A percentile compares a stretch with the other conserved stretches of the same genome.
phyloP scores from a whole-genome alignment of 1,140 invertebrate species.

The Lysiphlebus fabarum region DNA sequence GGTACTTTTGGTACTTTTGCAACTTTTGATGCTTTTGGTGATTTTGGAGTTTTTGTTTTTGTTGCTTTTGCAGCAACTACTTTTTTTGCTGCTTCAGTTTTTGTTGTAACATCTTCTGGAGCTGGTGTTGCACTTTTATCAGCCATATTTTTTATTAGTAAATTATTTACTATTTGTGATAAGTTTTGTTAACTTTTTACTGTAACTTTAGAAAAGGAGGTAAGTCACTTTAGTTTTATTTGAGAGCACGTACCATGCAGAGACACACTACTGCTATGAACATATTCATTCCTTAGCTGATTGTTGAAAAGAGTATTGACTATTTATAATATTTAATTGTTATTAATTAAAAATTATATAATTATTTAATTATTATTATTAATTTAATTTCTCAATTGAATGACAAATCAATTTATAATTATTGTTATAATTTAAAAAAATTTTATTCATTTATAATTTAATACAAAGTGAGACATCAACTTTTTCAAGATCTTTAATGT shows the following conservation, averaged over 20 bases:
- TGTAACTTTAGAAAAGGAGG: background rate
- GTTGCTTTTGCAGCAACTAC: slow-evolving; percentile 34
- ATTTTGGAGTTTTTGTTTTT: background rate
- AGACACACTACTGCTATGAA: background rate
- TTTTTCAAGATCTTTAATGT: too few species aligned
- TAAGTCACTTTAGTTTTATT: background rate
- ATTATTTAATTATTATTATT: too few species aligned
- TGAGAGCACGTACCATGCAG: background rate
- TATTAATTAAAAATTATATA: too few species aligned
- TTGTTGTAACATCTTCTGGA: too few species aligned
- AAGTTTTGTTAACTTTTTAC: background rate
- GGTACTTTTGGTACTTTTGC: slow-evolving; percentile 17
- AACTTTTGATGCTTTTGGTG: slow-evolving; percentile 22
- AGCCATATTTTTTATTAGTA: slow-evolving; percentile 2
- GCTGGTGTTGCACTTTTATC: background rate
- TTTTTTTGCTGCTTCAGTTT: slow-evolving; percentile 1
- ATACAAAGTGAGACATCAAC: too few species aligned
- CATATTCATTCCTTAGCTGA: too few species aligned
- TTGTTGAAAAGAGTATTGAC: too few species aligned
- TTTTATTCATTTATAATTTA: too few species aligned
- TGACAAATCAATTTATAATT: too few species aligned
- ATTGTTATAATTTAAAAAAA: too few species aligned
- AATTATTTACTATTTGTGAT: background rate
- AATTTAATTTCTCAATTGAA: too few species aligned
- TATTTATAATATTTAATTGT: too few species aligned